Conservation (phyloP, 2,888 invertebrate species). For the Euzetes globulus region DNA sequence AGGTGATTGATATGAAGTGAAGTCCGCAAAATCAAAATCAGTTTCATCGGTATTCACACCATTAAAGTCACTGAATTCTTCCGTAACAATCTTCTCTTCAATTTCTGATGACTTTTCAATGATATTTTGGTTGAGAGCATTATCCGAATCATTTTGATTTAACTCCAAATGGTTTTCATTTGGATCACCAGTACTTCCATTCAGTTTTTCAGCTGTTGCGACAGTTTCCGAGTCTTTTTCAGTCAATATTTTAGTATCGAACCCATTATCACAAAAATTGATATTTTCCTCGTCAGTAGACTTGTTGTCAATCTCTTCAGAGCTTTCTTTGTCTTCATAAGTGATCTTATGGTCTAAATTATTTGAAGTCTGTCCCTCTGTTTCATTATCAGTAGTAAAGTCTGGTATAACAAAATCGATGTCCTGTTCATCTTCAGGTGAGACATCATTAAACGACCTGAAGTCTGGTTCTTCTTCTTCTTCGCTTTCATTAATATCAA, state of each 20-base stretch:
- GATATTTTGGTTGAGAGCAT: background rate
- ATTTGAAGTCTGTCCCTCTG: background rate
- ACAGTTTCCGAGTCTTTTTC: too few relatives aligned
- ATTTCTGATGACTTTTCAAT: background rate
- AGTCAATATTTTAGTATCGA: too few relatives aligned
- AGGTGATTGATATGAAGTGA: background rate
- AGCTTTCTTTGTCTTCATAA: background rate
- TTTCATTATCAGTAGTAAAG: background rate
- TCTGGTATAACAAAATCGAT: background rate
- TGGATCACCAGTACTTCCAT: background rate
- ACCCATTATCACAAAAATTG: too few relatives aligned
- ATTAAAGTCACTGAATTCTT: background rate
- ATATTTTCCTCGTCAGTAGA: too few relatives aligned
- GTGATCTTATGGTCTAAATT: background rate
- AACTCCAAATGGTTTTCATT: background rate
- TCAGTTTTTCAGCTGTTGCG: background rate
- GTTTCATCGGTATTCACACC: background rate
- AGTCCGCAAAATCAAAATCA: conserved; percentile 16
- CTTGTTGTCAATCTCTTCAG: background rate
- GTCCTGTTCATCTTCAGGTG: background rate
- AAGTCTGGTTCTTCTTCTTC: conserved; percentile 9
- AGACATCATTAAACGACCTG: background rate
- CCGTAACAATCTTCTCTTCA: background rate
- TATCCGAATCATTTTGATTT: background rate
- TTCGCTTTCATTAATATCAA: background rate